These are phyloP conservation scores for Naso thynnoides DNA, from an alignment of 2,797 vertebrate genomes.

Conservation along the genomic window DNA sequence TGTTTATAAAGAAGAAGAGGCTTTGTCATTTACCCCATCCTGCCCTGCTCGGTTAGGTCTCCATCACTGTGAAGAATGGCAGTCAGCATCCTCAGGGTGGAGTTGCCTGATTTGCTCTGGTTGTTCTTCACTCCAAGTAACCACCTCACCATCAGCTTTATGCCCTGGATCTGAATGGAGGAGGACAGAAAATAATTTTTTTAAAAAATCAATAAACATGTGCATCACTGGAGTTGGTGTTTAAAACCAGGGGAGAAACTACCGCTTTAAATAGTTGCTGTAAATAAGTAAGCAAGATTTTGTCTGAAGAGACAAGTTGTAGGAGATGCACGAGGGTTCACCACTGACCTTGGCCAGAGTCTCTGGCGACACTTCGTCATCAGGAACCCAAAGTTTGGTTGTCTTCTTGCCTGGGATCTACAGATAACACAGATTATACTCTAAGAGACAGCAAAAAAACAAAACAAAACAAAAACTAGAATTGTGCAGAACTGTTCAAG, in stretches of 20 bases:
- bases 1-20: neutral
- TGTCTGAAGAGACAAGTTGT: neutral
- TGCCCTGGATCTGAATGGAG: conserved; percentile 91
- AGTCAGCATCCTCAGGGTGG: conserved; percentile 94
- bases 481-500: neutral
- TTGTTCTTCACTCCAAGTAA: conserved; percentile 98
- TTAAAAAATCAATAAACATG: neutral
- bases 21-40: conserved; percentile 89
- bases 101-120: conserved; percentile 97
- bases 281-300: neutral
- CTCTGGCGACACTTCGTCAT: conserved; percentile 97
- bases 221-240: neutral
- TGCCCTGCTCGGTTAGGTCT: conserved; percentile 96
- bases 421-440: conserved; percentile 32
- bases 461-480: neutral
- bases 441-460: neutral
- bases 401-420: conserved; percentile 98
- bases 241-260: neutral
- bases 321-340: neutral
- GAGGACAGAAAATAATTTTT: neutral
- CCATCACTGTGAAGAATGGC: conserved; percentile 97
- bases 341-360: conserved; percentile 94
- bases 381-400: conserved; percentile 96
- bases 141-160: conserved; percentile 99
- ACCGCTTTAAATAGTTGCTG: neutral